These are phyloP conservation scores for Pristionchus pacificus DNA, from an alignment of 1,140 invertebrate genomes.

Conservation along the genomic window DNA sequence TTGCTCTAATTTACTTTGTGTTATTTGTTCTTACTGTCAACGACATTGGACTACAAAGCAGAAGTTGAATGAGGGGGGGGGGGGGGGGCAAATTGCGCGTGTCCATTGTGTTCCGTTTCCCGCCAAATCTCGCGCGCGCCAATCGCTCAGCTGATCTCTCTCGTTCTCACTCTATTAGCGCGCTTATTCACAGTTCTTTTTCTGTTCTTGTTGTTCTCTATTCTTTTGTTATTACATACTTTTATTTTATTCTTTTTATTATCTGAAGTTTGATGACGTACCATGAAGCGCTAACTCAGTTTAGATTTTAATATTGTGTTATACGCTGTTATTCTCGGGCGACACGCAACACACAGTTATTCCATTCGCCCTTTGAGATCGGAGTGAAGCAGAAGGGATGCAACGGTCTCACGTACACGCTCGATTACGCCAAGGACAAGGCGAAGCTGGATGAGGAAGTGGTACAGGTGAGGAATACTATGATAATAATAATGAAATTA, in stretches of 20 bases:
- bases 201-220: conserved; percentile 17
- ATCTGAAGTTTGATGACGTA: no score
- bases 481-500: conserved; percentile 4
- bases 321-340: no score
- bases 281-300: no score
- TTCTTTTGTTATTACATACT: conserved; percentile 2
- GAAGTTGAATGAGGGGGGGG: no score
- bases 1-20: not conserved
- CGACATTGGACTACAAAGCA: no score
- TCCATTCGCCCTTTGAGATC: conserved; percentile 70
- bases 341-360: no score
- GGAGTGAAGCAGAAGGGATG: conserved; percentile 93
- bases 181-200: conserved; percentile 10
- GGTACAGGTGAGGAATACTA: conserved; percentile 59
- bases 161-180: not conserved
- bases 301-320: no score
- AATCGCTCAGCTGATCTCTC: no score
- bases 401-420: conserved; percentile 92
- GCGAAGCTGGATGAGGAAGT: conserved; percentile 95
- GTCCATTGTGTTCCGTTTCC: not conserved
- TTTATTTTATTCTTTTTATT: conserved; percentile 19
- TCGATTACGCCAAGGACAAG: conserved; percentile 88
- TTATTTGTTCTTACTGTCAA: no score
- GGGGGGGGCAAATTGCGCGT: no score
- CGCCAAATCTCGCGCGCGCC: conserved; percentile 2